Evolutionary conservation across 2,113 vertebrate species (phyloP).

Genomic region (Sinosuthora webbiana): DNA sequence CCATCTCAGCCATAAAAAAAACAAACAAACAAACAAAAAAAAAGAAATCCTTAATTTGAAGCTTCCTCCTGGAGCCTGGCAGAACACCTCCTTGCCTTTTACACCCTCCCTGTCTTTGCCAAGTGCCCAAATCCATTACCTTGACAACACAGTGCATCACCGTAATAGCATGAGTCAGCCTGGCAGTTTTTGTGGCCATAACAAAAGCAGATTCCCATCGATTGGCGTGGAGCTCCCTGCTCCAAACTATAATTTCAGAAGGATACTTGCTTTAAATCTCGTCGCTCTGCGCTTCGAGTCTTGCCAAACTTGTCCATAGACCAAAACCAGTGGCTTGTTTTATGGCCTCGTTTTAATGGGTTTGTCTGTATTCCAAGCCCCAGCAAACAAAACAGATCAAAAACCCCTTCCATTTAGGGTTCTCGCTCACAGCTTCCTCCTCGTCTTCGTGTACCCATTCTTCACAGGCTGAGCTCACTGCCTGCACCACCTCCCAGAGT

Average conservation of each 20-base stretch:
- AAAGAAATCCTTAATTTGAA: background rate
- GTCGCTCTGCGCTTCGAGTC: background rate
- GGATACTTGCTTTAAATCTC: slow-evolving; percentile 44
- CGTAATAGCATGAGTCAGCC: slow-evolving; percentile 38
- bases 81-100: slow-evolving; percentile 2
- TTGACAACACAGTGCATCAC: slow-evolving; percentile 61
- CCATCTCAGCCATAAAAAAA: background rate
- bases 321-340: slow-evolving; percentile 14
- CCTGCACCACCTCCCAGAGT: background rate
- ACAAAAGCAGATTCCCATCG: slow-evolving; percentile 52
- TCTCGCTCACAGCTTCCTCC: background rate
- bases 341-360: slow-evolving; percentile 20
- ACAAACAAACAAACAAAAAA: background rate
- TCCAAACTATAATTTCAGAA: slow-evolving; percentile 34
- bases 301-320: background rate
- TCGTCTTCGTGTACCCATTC: background rate
- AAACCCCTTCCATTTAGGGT: background rate
- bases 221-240: slow-evolving; percentile 8
- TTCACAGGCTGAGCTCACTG: background rate
- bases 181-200: background rate
- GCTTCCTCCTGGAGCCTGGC: background rate
- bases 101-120: background rate
- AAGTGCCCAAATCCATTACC: slow-evolving; percentile 60
- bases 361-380: background rate
- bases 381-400: slow-evolving; percentile 15